Conservation (phyloP, 1,140 invertebrate genomes). For the Branchinecta lynchi region DNA sequence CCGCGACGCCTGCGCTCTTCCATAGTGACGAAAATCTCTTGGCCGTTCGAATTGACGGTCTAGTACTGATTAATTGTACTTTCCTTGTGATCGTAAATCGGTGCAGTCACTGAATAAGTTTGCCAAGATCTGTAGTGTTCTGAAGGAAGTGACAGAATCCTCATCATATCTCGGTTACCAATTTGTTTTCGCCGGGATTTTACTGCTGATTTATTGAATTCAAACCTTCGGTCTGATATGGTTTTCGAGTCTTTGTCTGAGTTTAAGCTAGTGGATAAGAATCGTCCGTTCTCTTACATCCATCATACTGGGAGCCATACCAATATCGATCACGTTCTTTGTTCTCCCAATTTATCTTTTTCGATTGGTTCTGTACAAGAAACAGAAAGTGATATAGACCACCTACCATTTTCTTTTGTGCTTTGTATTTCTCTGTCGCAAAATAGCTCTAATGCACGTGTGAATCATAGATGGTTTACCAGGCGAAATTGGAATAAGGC, state of each 20-base stretch:
- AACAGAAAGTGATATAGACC: constrained; percentile 1
- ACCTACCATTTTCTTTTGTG: constrained; percentile 5
- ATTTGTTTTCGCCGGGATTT: constrained; percentile 5
- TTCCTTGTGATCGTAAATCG: constrained; percentile 9
- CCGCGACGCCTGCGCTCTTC: no score
- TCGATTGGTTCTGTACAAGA: neutral
- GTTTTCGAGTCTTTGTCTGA: no score
- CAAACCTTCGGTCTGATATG: neutral
- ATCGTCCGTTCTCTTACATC: constrained; percentile 5
- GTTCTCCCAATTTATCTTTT: constrained; percentile 6
- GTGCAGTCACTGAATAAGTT: constrained; percentile 1
- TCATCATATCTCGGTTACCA: constrained; percentile 1
- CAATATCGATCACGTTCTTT: constrained; percentile 10
- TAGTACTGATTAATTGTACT: constrained; percentile 1
- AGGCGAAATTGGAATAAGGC: constrained; percentile 9
- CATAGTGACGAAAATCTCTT: no score
- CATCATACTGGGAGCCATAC: constrained; percentile 1
- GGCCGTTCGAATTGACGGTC: constrained; percentile 3
- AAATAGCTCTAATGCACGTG: constrained; percentile 10
- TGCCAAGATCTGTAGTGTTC: no score
- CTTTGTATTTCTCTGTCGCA: constrained; percentile 6
- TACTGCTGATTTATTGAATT: neutral
- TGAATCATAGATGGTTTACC: no score
- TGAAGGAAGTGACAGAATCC: constrained; percentile 9
- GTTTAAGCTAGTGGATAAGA: constrained; percentile 9